Base-by-base conservation (phyloP, 2,113 vertebrate species). In the Bombycilla garrulus region DNA sequence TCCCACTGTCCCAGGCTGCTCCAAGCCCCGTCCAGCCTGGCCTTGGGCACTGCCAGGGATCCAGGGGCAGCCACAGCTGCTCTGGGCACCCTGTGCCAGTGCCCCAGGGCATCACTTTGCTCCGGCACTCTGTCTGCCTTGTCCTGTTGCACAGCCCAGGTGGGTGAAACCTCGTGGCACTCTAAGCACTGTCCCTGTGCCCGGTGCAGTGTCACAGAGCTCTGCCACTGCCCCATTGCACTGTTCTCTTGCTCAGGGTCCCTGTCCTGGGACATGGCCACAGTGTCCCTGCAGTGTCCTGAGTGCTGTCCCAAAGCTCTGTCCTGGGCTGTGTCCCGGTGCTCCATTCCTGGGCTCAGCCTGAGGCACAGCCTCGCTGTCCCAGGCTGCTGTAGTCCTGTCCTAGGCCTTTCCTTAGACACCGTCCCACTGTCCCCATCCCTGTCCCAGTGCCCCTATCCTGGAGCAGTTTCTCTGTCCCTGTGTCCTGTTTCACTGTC, bases 341-440 rank as follows among this genome's bases (percentile, higher is more conserved):
- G 40, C 31, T 42, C 29, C 61, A 17, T 2, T 2, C 40, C 40
- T 15, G 20, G 31, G 31, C 53, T 14, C 45, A 17, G 17, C 24
- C 65, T 4, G 13, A 21, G 31, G 20, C 51, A 31, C 50, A 9
- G 50, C 24, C 35, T 19, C 5, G 0, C 8, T 15, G 12, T 10
- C 5, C 23, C 0, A 0, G 12, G 25, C 20, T 9, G 15, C 69
- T 28, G 81, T 25, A 33, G 8, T 19, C 2, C 51, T 35, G 31
- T 4, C 26, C 44, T 28, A 24, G 31, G 24, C 11, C 10, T 11
- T 2, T 47, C 21, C 29, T 6, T 2, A 6, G 22, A 1, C 47
- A 6, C 4, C 0, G 1, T 7, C 25, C 4, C 56, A 7, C 6
- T 23, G 36, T 24, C 28, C 51, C 3, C 0, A 2, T 19, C 36